A percentile compares a stretch with the other conserved stretches of the same genome.
Conservation (phyloP, 2,797 vertebrate species). For the Tragopan temminckii region DNA sequence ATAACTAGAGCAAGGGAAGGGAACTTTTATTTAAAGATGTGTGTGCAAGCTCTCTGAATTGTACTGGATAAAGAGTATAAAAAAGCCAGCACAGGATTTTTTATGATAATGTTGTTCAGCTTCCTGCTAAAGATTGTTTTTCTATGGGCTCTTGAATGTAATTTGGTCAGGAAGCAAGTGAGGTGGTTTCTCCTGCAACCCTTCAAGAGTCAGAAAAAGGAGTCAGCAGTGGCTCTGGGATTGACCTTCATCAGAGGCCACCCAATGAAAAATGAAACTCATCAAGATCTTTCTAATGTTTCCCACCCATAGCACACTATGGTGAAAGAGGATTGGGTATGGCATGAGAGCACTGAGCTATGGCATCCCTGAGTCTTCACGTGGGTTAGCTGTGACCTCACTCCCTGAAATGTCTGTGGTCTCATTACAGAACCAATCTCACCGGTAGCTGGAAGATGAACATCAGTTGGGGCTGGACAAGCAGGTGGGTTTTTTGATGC, state of each 20-base stretch:
- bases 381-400: neutral
- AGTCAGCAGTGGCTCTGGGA: neutral
- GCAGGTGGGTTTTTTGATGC: neutral
- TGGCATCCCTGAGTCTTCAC: neutral
- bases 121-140: neutral
- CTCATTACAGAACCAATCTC: neutral
- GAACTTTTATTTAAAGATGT: neutral
- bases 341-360: neutral
- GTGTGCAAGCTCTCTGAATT: neutral
- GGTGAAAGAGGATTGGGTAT: neutral
- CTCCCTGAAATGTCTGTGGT: neutral
- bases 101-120: neutral
- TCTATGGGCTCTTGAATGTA: neutral
- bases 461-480: neutral
- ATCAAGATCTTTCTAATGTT: neutral
- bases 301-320: neutral
- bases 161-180: neutral
- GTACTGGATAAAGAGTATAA: neutral
- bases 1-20: neutral
- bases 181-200: neutral
- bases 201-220: neutral
- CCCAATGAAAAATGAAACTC: neutral
- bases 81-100: neutral
- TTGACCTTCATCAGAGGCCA: neutral
- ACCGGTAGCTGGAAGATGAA: neutral